A percentile compares a stretch with the other conserved stretches of the same genome.
Evolutionary conservation across 2,797 vertebrate genomes (phyloP).

Genomic region (Coreius guichenoti): DNA sequence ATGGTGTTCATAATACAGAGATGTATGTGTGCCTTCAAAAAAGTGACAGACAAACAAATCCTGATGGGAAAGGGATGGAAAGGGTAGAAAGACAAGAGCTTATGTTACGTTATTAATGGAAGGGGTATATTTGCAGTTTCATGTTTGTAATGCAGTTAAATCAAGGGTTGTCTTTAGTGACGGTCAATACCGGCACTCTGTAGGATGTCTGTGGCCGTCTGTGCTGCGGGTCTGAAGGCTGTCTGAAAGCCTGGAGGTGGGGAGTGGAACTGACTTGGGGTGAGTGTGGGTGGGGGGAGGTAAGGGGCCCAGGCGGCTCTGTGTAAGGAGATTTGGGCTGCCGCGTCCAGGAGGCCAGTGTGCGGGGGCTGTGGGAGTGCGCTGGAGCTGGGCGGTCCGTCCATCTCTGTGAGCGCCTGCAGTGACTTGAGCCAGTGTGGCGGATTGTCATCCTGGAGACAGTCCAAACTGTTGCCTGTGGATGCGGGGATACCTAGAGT

Average conservation of each 20-base stretch:
- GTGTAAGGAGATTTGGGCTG: conserved; percentile 95
- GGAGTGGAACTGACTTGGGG: conserved; percentile 92
- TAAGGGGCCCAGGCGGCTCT: conserved; percentile 97
- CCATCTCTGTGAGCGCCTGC: conserved; percentile 98
- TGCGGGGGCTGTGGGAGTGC: conserved; percentile 85
- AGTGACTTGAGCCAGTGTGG: conserved; percentile 99
- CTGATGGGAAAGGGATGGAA: conserved; percentile 39
- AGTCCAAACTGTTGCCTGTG: conserved; percentile 95
- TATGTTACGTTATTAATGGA: conserved; percentile 82
- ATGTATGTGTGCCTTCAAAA: conserved; percentile 66
- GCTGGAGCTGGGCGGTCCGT: conserved; percentile 85
- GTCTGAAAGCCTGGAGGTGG: conserved; percentile 98
- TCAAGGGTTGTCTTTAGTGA: conserved; percentile 86
- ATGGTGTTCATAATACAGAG: conserved; percentile 9
- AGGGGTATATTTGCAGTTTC: conserved; percentile 79
- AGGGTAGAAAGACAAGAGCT: conserved; percentile 76
- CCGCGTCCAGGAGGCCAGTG: conserved; percentile 79
- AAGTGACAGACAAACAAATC: conserved; percentile 69
- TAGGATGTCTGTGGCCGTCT: conserved; percentile 98
- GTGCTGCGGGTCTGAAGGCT: conserved; percentile 97
- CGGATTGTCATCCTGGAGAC: conserved; percentile 98
- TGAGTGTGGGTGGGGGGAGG: conserved; percentile 85
- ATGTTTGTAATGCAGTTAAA: conserved; percentile 73
- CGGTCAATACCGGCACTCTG: conserved; percentile 98
- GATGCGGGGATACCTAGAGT: conserved; percentile 90